Evolutionary conservation across 2,113 vertebrate genomes (phyloP), one percentile per base, ranked within the genome.

Genomic region (Erythrolamprus reginae): DNA sequence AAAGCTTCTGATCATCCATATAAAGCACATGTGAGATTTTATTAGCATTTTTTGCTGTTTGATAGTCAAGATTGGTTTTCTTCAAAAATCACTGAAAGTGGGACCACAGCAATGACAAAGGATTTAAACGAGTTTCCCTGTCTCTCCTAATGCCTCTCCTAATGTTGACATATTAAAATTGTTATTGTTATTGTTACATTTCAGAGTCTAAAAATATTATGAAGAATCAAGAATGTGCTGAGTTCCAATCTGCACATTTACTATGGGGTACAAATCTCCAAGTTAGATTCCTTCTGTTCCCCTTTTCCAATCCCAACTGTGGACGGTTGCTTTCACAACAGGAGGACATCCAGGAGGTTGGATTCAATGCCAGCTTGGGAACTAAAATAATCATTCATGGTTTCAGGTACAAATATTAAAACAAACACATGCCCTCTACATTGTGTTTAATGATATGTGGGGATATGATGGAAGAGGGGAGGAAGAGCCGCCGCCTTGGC

Each of bases 371-470:
- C 89, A 97, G 95, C 47, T 96, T 94, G 58, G 97, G 97, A 50
- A 99, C 98, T 58, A 99, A 98, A 93, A 95, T 99, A 91, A 96
- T 99, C 92, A 96, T 99, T 93, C 99, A 99, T 89, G 99, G 99
- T n/a, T 99, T 98, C 98, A 99, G 99, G 99, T 99, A 89, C 97
- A 96, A 93, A 28, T 12, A 84, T 52, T 92, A 92, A 84, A 28
- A 88, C 85, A 23, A 84, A 45, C 53, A 24, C 0, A 9, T 84
- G 26, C 45, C 24, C 15, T 48, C 42, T 23, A 45, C 86, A 45
- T 26, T 77, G 38, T 38, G 15, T 38, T 15, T 77, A 38, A 77
- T 8, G 6, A 33, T 38, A 19, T 77, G 33, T 77, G 65, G 65
- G 65, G n/a, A 38, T 38, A 77, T 38, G 13, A 9, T 38, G 15